Percentiles rank a stretch among this genome's conserved stretches.
These are phyloP conservation scores for Zygogramma bicolorata DNA, from an alignment of 2,888 invertebrate genomes.

Conservation along the genomic window DNA sequence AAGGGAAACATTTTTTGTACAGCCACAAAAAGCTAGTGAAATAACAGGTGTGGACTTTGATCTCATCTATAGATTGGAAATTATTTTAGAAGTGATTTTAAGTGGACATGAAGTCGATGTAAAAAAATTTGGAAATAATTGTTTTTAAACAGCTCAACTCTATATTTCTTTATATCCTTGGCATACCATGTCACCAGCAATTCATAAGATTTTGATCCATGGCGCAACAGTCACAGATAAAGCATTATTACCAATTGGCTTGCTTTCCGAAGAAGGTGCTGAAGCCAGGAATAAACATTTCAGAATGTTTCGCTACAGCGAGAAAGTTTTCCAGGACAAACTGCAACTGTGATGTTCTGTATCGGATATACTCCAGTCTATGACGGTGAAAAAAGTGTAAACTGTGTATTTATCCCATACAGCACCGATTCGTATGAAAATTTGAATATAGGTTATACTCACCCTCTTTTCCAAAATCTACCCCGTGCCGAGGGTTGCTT, in stretches of 20 bases:
- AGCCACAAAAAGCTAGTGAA: constrained; percentile 38
- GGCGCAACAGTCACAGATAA: not conserved
- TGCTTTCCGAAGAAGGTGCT: not conserved
- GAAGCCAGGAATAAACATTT: not conserved
- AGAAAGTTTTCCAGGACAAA: not conserved
- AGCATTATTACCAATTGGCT: not conserved
- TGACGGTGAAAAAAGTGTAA: no score
- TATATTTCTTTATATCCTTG: not conserved
- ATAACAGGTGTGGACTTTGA: constrained; percentile 43
- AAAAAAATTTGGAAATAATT: not conserved
- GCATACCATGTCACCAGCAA: not conserved
- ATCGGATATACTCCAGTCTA: no score
- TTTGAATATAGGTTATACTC: no score
- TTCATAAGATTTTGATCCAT: not conserved
- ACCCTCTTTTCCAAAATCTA: no score
- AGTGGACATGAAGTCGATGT: not conserved
- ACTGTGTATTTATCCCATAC: no score
- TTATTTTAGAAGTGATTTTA: constrained; percentile 23
- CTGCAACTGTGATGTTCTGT: not conserved
- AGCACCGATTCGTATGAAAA: no score
- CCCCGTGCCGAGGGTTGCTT: no score
- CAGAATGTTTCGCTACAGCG: not conserved
- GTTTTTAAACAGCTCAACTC: not conserved
- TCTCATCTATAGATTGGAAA: constrained; percentile 29
- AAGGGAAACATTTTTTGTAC: constrained; percentile 48